Base-by-base conservation (phyloP, 2,113 vertebrate species). In the Lagopus muta region DNA sequence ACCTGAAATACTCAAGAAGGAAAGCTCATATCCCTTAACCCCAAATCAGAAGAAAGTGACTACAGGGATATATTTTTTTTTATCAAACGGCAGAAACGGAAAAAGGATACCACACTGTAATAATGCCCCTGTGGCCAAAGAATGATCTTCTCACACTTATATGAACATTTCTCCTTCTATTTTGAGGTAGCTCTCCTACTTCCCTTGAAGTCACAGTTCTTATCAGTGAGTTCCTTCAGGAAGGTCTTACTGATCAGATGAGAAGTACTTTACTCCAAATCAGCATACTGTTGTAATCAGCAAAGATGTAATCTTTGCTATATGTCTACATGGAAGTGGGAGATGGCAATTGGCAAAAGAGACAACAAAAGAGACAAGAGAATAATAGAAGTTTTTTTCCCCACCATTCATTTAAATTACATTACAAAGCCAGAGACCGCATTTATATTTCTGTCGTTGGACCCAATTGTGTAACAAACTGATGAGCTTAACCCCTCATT, bases 101-200 rank as follows among this genome's bases (percentile, higher is more conserved):
- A 78, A 60, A 73, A 64, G 19, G 13, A 17, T 13, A 82, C 0
- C 0, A 43, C 22, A 83, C 0, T 3, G 13, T 22, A 28, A 38
- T 25, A 47, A 48, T 17, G 11, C 42, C 67, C 15, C 18, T 13
- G 48, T 8, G 13, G 57, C 32, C 54, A 60, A 47, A 77, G 21
- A 67, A 34, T 32, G 13, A 58, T 57, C 32, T 36, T 64, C 17
- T 42, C 13, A 20, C 0, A 1, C 16, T 12, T 30, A 25, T 32
- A 54, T 19, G 19, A 28, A 87, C 20, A 8, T 11, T 80, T 61
- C 12, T 7, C 10, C 6, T 92, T 52, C 38, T 45, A 8, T 10
- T 72, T 27, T 62, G 32, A 86, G 64, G 45, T 88, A 76, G 12
- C 36, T 58, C 11, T 58, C 27, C 9, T 32, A 9, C 65, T 86